Evolutionary conservation across 2,797 vertebrate genomes (phyloP).

Genomic region (Halcyon leucocephala): DNA sequence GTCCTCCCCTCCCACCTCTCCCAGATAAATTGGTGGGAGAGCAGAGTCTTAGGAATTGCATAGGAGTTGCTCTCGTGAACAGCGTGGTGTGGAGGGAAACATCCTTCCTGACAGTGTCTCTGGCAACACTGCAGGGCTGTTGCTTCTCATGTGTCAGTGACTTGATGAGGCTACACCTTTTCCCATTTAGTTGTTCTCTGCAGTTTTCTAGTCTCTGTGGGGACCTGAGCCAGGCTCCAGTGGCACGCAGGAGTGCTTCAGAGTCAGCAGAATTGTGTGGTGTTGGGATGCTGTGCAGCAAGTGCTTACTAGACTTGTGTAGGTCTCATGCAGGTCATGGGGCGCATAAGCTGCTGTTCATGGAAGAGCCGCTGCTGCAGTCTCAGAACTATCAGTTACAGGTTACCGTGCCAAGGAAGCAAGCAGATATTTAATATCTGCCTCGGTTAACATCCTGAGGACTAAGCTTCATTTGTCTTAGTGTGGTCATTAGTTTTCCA

Average conservation of each 20-base stretch:
- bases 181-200: no score
- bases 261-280: background rate
- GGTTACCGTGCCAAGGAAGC: background rate
- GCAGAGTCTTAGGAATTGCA: background rate
- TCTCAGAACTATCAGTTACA: background rate
- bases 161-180: no score
- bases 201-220: no score
- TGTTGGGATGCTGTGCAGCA: background rate
- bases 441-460: background rate
- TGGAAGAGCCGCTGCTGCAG: background rate
- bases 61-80: accelerated
- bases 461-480: background rate
- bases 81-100: background rate
- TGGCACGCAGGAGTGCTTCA: background rate
- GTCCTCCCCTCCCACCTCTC: background rate
- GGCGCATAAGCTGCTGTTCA: background rate
- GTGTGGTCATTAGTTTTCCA: background rate
- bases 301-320: background rate
- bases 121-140: background rate
- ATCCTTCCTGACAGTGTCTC: accelerated
- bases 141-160: no score
- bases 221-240: background rate
- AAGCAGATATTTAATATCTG: background rate
- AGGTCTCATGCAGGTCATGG: background rate
- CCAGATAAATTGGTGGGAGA: background rate